Percentiles rank a stretch among this genome's conserved stretches.
Conservation (phyloP, 2,113 vertebrate genomes). For the Haemorhous mexicanus region DNA sequence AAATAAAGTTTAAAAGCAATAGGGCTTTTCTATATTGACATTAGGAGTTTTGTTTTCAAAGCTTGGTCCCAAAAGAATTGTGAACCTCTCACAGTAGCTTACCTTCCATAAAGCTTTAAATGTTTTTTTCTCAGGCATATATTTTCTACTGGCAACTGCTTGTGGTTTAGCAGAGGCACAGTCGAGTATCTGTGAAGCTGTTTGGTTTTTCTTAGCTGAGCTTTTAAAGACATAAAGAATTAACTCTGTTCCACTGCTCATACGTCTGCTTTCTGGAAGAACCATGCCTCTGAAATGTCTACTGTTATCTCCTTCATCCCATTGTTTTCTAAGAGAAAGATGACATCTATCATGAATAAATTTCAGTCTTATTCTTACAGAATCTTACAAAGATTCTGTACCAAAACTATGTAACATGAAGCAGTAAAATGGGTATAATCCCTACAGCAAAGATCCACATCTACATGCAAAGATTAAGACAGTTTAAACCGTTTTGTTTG, state of each 20-base stretch:
- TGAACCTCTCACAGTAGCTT: neutral
- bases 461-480: neutral
- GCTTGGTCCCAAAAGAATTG: slow-evolving; percentile 20
- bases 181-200: neutral
- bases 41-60: slow-evolving; percentile 44
- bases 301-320: neutral
- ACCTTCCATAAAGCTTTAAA: slow-evolving; percentile 14
- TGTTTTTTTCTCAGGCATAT: neutral
- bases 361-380: too few relatives aligned
- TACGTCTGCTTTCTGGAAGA: neutral
- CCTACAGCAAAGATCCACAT: neutral
- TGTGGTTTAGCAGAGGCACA: neutral
- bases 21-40: neutral
- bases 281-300: neutral
- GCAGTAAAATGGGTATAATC: neutral
- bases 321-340: neutral
- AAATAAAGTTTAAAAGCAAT: slow-evolving; percentile 17
- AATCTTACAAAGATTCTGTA: neutral
- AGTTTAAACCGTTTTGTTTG: neutral
- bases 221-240: neutral
- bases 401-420: neutral
- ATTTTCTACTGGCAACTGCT: slow-evolving; percentile 11
- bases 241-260: neutral
- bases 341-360: neutral
- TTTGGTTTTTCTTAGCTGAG: neutral